Percentiles rank a stretch among this genome's conserved stretches.
Evolutionary conservation across 2,797 vertebrate genomes (phyloP).

Genomic region (Eulemur rubriventer): DNA sequence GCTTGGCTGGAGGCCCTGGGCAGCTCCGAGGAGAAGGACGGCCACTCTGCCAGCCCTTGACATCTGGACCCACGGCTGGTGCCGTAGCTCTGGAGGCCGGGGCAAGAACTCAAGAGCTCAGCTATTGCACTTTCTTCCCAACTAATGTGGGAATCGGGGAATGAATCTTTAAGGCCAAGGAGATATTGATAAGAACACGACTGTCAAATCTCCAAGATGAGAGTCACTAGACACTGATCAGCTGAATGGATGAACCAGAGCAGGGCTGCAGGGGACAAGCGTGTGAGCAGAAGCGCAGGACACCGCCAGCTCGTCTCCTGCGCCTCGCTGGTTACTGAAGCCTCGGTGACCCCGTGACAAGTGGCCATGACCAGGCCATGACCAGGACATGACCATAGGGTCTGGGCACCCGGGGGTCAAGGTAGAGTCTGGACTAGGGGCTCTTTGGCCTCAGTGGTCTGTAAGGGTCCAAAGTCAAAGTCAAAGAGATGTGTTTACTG

Average conservation of each 20-base stretch:
- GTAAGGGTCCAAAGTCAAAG: not conserved
- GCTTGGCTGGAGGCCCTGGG: not conserved
- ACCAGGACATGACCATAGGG: not conserved
- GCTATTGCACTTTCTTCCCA: not conserved
- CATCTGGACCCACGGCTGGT: not conserved
- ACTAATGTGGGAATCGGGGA: not conserved
- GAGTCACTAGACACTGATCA: not conserved
- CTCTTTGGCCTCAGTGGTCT: not conserved
- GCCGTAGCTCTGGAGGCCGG: not conserved
- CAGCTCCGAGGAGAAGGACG: not conserved
- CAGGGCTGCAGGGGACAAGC: not conserved
- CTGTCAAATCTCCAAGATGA: not conserved
- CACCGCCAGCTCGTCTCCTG: not conserved
- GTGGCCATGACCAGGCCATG: not conserved
- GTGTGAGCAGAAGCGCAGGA: not conserved
- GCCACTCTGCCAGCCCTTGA: not conserved
- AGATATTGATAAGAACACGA: not conserved
- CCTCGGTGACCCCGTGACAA: not conserved
- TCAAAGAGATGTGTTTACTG: not conserved
- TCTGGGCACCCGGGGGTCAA: not conserved
- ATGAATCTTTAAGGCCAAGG: not conserved
- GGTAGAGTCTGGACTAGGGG: not conserved
- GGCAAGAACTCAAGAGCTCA: not conserved
- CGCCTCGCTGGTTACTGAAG: not conserved
- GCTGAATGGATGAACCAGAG: not conserved